Evolutionary conservation across 2,797 vertebrate genomes (phyloP), one percentile per base, ranked within the genome.

Genomic region (Phrynocephalus vlangalii): DNA sequence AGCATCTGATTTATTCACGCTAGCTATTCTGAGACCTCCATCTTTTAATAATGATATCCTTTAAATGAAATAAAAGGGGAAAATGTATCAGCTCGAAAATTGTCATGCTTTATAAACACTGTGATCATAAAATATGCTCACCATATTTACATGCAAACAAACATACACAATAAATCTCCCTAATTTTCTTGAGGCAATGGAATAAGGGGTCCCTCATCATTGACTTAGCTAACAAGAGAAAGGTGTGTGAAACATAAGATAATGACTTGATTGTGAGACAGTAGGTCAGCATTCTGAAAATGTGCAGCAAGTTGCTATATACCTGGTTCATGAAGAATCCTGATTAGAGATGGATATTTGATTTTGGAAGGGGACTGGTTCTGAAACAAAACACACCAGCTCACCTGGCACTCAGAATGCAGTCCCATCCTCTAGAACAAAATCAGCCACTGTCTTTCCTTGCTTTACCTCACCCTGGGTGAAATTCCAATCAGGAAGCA

Each of bases 11-110:
- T 97, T 98, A 81, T 97, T 98, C 82, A 99, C 97, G 1, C 99
- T 99, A 91, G 96, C 87, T 79, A 99, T 97, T 94, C 95, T 97
- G 15, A 99, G 95, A 0, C 97, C 98, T 93, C 98, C 98, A 76
- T 99, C 98, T 90, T 98, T 95, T 33, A 97, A 91, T 16, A 99
- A 88, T 0, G 83, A 93, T 89, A 98, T 96, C 95, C 98, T 99
- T 95, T 92, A 90, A 88, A 50, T 93, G 89, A 90, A 60, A 70
- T 2, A 92, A 1, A 24, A 48, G 1, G 82, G 76, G 28, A 5
- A 76, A 7, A 1, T 5, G 79, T 30, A n/a, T 1, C 3, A 73
- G 38, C 0, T 72, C 2, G 44, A 33, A 76, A 85, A 71, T 0
- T 3, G 7, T 4, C 9, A 67, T 0, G 0, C 0, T 63, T 1